Evolutionary conservation across 2,888 invertebrate species (phyloP), one percentile per base, ranked within the genome.

Genomic region (Andrena marginata): DNA sequence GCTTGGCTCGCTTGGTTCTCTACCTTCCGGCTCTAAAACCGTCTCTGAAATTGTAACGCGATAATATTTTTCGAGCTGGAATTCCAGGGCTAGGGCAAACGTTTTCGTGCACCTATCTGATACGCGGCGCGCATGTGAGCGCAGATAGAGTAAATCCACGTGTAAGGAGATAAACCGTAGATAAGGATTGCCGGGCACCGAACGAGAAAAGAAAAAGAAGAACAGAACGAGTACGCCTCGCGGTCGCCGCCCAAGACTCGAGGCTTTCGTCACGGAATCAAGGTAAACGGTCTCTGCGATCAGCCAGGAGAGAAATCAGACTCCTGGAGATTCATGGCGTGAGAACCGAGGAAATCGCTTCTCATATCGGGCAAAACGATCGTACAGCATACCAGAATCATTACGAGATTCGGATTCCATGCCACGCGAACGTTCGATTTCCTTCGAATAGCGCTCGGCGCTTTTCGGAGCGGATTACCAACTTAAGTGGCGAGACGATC

Each of bases 91-190:
- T 2, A 8, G 72, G n/a, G 48, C 26, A 23, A 74, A 67, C 35
- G 51, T 60, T 74, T 60, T 71, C 51, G 29, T 72, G 10, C 68
- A 49, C 31, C 54, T 77, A 77, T 75, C 72, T 29, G 68, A 26
- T 64, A 67, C 62, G 49, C 1, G 69, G 23, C 63, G 49, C 62
- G 65, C 56, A 49, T 29, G 73, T 49, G 60, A 65, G 20, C 35
- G 16, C 51, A 85, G 87, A 87, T 84, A 84, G 62, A 75, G 78
- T 63, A 82, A 70, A 77, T 85, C 80, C 78, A 73, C 72, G 54
- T 79, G 80, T 84, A 82, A 48, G 33, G 62, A 69, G 87, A 87
- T 87, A 87, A 87, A 68, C 51, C 60, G 26, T 10, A 84, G 87
- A 87, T 87, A 87, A 87, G 73, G 35, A 62, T 75, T 49, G 35